Conservation (phyloP, 1,140 invertebrate species). For the Gonatopus flavifemur region DNA sequence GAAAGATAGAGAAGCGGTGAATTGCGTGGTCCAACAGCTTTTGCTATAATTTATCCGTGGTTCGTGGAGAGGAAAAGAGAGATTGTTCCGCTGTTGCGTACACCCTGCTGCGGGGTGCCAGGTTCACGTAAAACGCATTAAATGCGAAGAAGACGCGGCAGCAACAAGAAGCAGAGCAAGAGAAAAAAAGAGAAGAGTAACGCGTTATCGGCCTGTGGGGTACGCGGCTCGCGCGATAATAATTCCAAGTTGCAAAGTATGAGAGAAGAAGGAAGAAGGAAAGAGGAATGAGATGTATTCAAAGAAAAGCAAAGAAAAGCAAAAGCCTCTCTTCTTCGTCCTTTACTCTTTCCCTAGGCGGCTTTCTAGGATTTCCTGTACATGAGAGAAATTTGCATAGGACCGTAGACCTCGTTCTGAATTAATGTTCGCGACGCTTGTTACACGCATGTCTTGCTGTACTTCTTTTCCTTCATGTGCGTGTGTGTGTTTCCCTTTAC, state of each 20-base stretch:
- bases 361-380: slow-evolving; percentile 45
- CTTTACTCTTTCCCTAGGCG: no score
- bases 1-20: no score
- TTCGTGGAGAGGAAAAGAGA: no score
- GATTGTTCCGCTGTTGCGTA: no score
- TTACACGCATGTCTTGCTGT: slow-evolving; percentile 34
- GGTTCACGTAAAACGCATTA: slow-evolving; percentile 17
- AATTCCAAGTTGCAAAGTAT: slow-evolving; percentile 20
- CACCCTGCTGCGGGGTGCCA: slow-evolving; percentile 3
- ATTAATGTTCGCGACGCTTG: slow-evolving; percentile 45
- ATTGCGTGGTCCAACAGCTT: no score
- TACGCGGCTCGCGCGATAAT: slow-evolving; percentile 2
- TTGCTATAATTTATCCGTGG: no score
- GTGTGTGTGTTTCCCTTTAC: slow-evolving; percentile 5
- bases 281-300: no score
- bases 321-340: slow-evolving; percentile 23
- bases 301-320: slow-evolving; percentile 12
- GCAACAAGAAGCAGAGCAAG: slow-evolving; percentile 2
- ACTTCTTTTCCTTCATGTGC: slow-evolving; percentile 7
- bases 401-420: slow-evolving; percentile 38
- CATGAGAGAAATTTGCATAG: slow-evolving; percentile 51
- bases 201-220: slow-evolving; percentile 3
- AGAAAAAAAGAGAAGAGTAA: slow-evolving; percentile 1
- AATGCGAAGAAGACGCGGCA: slow-evolving; percentile 13
- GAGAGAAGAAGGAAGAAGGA: slow-evolving; percentile 19